Percentiles rank a stretch among this genome's conserved stretches.
phyloP scores from a whole-genome alignment of 2,113 vertebrate species.

The Odocoileus hemionus region DNA sequence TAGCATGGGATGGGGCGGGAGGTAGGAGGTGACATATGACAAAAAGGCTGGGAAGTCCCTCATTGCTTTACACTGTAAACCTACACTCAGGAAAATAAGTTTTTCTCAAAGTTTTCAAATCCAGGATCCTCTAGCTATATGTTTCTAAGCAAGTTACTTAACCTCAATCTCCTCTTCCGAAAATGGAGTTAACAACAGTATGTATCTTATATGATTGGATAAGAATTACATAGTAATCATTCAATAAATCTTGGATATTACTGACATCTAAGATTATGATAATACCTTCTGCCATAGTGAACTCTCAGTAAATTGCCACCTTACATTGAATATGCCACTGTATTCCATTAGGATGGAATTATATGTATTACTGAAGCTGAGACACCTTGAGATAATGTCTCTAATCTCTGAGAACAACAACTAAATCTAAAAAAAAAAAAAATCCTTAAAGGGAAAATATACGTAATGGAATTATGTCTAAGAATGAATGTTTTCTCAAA shows the following conservation, averaged over 20 bases:
- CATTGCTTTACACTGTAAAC: neutral
- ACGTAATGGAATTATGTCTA: neutral
- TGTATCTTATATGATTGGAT: neutral
- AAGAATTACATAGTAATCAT: neutral
- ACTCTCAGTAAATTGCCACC: neutral
- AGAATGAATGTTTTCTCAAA: neutral
- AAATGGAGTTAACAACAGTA: neutral
- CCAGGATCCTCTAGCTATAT: neutral
- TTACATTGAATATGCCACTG: neutral
- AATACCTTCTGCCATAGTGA: neutral
- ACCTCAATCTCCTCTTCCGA: neutral
- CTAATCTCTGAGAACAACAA: neutral
- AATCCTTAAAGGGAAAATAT: neutral
- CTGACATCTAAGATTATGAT: neutral
- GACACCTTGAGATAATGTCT: neutral
- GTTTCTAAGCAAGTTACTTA: neutral
- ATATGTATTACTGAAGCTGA: neutral
- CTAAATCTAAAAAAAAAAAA: neutral
- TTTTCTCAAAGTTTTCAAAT: neutral
- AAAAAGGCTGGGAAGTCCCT: neutral
- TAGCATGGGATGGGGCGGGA: neutral
- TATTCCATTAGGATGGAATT: neutral
- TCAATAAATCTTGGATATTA: neutral
- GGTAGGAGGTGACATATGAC: fast-evolving
- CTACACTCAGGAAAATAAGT: neutral